phyloP scores from a whole-genome alignment of 2,113 vertebrate species.

The Daphoenositta chrysoptera region DNA sequence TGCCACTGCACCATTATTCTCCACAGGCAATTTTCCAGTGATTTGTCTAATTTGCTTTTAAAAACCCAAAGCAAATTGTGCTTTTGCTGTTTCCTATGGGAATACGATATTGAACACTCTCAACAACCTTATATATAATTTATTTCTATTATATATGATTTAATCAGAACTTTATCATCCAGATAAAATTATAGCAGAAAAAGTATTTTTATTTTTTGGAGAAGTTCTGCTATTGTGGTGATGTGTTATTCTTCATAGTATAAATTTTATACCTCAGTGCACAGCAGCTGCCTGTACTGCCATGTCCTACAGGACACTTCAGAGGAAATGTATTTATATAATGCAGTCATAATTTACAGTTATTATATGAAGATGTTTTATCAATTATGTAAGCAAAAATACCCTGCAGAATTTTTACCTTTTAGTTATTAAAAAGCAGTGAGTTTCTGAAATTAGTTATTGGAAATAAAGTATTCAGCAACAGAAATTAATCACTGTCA shows the following conservation, averaged over 20 bases:
- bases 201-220: background rate
- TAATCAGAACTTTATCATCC: background rate
- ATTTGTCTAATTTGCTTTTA: background rate
- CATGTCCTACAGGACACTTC: background rate
- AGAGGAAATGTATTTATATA: conserved; percentile 56
- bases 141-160: background rate
- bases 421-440: conserved; percentile 71
- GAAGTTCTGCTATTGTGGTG: background rate
- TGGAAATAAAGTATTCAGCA: conserved; percentile 69
- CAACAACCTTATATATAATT: background rate
- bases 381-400: conserved; percentile 71
- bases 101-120: background rate
- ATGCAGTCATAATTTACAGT: conserved; percentile 58
- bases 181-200: background rate
- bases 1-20: background rate
- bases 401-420: conserved; percentile 58
- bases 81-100: background rate
- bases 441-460: conserved; percentile 72
- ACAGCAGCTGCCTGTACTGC: background rate
- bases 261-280: conserved; percentile 30
- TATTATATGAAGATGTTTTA: conserved; percentile 72
- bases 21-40: background rate
- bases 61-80: background rate
- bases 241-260: background rate
- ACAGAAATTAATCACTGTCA: conserved; percentile 77